Base-by-base conservation (phyloP, 1,140 invertebrate species). In the Bombus vancouverensis region DNA sequence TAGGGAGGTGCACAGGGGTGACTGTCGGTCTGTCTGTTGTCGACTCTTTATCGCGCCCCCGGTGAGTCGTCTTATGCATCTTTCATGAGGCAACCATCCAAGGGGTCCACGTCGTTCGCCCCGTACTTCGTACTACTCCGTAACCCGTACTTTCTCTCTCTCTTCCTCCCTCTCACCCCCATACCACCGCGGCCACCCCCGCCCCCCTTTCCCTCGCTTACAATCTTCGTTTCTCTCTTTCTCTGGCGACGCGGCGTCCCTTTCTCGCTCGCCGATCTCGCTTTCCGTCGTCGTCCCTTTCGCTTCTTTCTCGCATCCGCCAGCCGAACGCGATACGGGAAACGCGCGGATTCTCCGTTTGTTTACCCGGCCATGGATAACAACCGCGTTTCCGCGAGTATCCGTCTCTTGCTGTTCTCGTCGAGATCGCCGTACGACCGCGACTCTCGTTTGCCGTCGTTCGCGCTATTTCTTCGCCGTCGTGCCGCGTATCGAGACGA, bases 1-100 rank as follows among this genome's bases (percentile, higher is more conserved):
- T 95, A 95, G 91, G 91, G 90, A 93, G 93, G 93, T 94, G 93
- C 91, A 91, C 90, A 93, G 91, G 94, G 93, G 93, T 93, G 93
- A 94, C 93, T 93, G 93, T 94, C 94, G 94, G 94, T 95, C 94
- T 95, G 95, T 95, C 95, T 95, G 95, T 95, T 95, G 95, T 95
- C 95, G 95, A 95, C 94, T 95, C 95, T 95, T 95, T 95, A 95
- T 95, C 95, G 94, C 94, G 94, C 95, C 95, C 95, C 93, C 93
- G 94, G 94, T 95, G 94, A 95, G 94, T 95, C 94, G 94, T 95
- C 95, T 95, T 95, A 95, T 95, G 94, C 95, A 95, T 95, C 94
- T 95, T 95, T 95, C 95, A 95, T 95, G 94, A 95, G 94, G 92
- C 93, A 92, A 90, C 92, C 92, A 94, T 95, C 94, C 93, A 95